phyloP scores from a whole-genome alignment of 1,140 invertebrate species.

The Sycobia sp. region DNA sequence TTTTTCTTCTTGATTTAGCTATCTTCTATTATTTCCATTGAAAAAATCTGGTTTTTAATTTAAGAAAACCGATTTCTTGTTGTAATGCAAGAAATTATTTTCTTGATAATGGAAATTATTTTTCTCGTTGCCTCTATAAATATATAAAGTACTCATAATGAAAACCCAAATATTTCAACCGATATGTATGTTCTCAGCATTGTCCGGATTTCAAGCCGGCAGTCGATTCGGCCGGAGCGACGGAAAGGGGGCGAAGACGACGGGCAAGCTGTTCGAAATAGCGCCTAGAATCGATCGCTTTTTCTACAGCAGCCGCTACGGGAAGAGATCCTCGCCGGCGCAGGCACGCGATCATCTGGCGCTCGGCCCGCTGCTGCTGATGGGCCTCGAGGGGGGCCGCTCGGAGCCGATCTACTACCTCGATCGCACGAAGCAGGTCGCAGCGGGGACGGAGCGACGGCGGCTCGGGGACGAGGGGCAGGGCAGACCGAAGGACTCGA shows the following conservation, averaged over 20 bases:
- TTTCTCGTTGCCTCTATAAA: no score
- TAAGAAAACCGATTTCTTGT: no score
- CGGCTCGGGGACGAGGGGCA: neutral
- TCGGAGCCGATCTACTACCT: constrained; percentile 1
- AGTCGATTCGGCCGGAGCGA: constrained; percentile 32
- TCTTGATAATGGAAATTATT: no score
- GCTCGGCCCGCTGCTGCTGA: neutral
- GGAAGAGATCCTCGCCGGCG: constrained; percentile 36
- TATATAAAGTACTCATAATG: no score
- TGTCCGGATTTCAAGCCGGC: constrained; percentile 13
- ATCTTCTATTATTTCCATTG: no score
- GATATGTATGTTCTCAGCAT: no score
- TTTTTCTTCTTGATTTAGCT: no score
- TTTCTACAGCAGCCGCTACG: constrained; percentile 45
- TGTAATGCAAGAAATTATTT: no score
- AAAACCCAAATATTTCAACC: no score
- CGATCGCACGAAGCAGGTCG: neutral
- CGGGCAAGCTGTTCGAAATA: constrained; percentile 33
- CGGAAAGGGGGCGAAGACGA: neutral
- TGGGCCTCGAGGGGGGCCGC: neutral
- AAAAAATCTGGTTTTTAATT: no score
- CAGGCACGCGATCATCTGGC: neutral
- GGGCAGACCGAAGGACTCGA: no score
- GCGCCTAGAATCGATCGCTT: constrained; percentile 42
- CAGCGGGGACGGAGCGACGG: neutral